Base-by-base conservation (phyloP, 92 coral and sea anemone species). In the Chrysogorgia sp. region DNA sequence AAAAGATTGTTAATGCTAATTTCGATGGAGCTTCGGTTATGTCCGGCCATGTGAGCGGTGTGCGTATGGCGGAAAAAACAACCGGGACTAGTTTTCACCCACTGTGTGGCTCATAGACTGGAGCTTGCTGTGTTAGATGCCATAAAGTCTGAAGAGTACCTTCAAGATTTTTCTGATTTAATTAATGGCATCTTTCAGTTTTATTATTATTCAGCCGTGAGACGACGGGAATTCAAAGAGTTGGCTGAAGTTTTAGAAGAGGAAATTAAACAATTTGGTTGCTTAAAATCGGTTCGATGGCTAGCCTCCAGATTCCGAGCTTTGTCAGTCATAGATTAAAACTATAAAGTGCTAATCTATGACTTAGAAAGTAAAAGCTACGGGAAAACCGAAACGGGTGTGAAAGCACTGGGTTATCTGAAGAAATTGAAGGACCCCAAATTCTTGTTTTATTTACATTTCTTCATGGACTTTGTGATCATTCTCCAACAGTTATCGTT, bases 41-140 rank as follows among this genome's bases (percentile, higher is more conserved):
- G 87, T 69, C 79, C 41, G 87, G 87, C 35, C 58, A 77, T 10
- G 41, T 14, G 19, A 75, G 83, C 40, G 71, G 87, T 23, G 83
- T 65, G 21, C 17, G 56, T 19, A 83, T 83, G 64, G 29, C 28
- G 28, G 64, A 58, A 58, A n/a, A 58, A 58, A 32, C 64, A 58
- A 26, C 64, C 64, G 14, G 64, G 64, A 21, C 28, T 58, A 28
- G 64, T 58, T 20, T 58, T 85, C 72, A 81, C 58, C 29, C 86
- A 85, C 72, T 85, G 89, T 74, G 82, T 80, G 1, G 86, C 89
- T 23, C 86, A 85, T 77, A 81, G 69, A 12, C 41, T 85, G 24
- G 82, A 85, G 63, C 47, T 85, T 60, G 89, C 86, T 37, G 85
- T 85, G 34, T 48, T 80, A 21, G 88, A 85, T 71, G 77, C 85